A percentile compares a stretch with the other conserved stretches of the same genome.
phyloP scores from a whole-genome alignment of 1,140 invertebrate genomes.

The Drosophila parabipectinata region DNA sequence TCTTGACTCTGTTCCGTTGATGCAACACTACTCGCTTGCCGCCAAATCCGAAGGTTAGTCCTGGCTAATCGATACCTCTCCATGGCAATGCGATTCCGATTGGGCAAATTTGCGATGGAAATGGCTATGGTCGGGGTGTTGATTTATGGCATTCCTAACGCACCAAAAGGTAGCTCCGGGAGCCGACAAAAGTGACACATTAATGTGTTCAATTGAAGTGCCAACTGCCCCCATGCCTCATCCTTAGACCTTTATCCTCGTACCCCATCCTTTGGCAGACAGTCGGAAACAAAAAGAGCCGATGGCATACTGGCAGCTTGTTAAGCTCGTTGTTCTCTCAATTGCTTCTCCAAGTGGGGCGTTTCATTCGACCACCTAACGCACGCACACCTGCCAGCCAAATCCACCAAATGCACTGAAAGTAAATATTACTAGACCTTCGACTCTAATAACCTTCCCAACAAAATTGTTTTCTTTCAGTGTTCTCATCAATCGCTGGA shows the following conservation, averaged over 20 bases:
- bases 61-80: conserved; percentile 66
- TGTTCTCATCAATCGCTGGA: conserved; percentile 23
- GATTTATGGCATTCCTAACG: conserved; percentile 69
- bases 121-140: conserved; percentile 44
- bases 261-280: conserved; percentile 16
- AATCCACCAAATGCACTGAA: neutral
- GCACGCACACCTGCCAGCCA: neutral
- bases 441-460: neutral
- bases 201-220: conserved; percentile 58
- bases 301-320: conserved; percentile 56
- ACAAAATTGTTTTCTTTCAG: neutral
- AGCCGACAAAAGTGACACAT: conserved; percentile 65
- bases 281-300: conserved; percentile 36
- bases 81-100: conserved; percentile 47
- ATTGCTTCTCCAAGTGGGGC: conserved; percentile 65
- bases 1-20: conserved; percentile 34
- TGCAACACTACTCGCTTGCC: conserved; percentile 14
- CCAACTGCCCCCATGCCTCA: conserved; percentile 10
- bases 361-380: conserved; percentile 34
- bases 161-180: conserved; percentile 49
- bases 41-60: conserved; percentile 49
- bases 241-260: neutral
- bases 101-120: neutral
- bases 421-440: neutral
- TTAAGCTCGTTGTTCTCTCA: conserved; percentile 75